Evolutionary conservation across 2,113 vertebrate species (phyloP), one percentile per base, ranked within the genome.

Genomic region (Vicugna pacos): DNA sequence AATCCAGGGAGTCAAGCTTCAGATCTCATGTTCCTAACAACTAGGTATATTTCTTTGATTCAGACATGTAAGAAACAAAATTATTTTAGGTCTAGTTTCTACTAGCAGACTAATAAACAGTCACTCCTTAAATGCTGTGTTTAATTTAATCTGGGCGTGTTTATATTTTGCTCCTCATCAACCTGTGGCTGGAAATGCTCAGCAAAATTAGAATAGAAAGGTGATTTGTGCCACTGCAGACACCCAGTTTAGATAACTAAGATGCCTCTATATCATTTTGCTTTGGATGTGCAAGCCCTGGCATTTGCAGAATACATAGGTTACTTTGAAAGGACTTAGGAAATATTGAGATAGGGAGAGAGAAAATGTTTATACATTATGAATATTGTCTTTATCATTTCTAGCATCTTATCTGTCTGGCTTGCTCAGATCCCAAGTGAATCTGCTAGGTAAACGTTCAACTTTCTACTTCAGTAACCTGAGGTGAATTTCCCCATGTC

Each of bases 311-410:
- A 84, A 58, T 69, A 42, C 32, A 15, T 3, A 64, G 8, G 26
- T 42, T 46, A 87, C 32, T 84, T 28, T 92, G 22, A 84, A 92
- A 84, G 13, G 19, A 60, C 8, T 35, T 60, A 24, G 38, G 15
- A 70, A 94, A 67, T 81, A 88, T 35, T 84, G 38, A 42, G 38
- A 73, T 50, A 92, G 10, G 32, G 42, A 64, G 10, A 88, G 17
- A 95, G 6, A 60, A 48, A 64, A 46, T 42, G 24, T 94, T 94
- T 19, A 54, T 82, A 48, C 26, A 15, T 91, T 80, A 67, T 79
- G 46, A 89, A 65, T 73, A 93, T 67, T 93, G 92, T 91, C 52
- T 73, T 89, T 79, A 84, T 89, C 30, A 70, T 88, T 85, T 89
- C 28, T 89, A 67, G 46, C 35, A 58, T 88, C 48, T 92, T 64